phyloP scores from a whole-genome alignment of 2,113 vertebrate genomes.

The Phoenicopterus ruber region DNA sequence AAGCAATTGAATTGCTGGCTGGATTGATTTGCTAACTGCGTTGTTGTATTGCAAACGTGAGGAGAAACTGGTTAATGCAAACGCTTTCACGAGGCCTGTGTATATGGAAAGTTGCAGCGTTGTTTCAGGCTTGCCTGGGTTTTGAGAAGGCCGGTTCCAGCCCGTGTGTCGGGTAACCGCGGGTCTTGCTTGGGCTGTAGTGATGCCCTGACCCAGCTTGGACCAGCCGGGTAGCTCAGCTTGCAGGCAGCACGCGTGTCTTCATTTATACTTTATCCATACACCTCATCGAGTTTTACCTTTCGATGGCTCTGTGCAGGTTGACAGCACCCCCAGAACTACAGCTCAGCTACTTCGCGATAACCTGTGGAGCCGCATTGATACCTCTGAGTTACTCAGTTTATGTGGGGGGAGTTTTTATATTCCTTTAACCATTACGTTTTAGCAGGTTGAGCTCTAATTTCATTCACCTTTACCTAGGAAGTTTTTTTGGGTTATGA shows the following conservation, averaged over 20 bases:
- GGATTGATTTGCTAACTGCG: background rate
- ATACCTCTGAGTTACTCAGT: background rate
- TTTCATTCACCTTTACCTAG: background rate
- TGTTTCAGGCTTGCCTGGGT: background rate
- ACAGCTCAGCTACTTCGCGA: background rate
- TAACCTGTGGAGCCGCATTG: background rate
- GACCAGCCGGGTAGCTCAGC: background rate
- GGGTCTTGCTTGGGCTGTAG: background rate
- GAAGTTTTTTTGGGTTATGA: background rate
- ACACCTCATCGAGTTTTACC: background rate
- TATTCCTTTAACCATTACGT: background rate
- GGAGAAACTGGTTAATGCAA: background rate
- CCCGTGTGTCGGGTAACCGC: background rate
- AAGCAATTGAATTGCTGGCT: background rate
- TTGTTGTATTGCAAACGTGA: background rate
- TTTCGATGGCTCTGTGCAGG: background rate
- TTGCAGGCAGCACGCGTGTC: background rate
- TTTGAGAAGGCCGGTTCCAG: background rate
- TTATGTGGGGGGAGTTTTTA: background rate
- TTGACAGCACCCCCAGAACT: background rate
- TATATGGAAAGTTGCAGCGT: background rate
- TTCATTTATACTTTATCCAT: background rate
- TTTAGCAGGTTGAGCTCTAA: background rate
- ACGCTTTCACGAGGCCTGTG: fast-evolving
- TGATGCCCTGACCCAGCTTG: too few relatives aligned